These are phyloP conservation scores for Lepidurus couesii DNA, from an alignment of 1,140 invertebrate genomes.

Conservation along the genomic window DNA sequence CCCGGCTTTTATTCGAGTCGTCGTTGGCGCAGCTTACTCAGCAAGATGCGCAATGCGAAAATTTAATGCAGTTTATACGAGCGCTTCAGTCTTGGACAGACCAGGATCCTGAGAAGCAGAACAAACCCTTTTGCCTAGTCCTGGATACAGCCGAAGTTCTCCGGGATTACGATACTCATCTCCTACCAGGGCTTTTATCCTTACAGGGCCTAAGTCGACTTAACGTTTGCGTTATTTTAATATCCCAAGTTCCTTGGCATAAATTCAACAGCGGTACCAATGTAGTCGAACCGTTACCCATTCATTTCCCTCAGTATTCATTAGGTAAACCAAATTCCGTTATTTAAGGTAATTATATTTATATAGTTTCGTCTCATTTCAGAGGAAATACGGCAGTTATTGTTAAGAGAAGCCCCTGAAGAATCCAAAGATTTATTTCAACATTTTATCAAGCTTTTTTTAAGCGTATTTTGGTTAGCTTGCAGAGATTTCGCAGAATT, in stretches of 20 bases:
- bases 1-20: constrained; percentile 68
- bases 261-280: constrained; percentile 66
- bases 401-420: constrained; percentile 47
- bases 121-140: constrained; percentile 44
- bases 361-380: constrained; percentile 35
- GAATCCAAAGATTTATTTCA: constrained; percentile 43
- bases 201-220: constrained; percentile 64
- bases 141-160: constrained; percentile 75
- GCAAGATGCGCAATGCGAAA: constrained; percentile 56
- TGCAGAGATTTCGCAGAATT: constrained; percentile 76
- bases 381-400: constrained; percentile 68
- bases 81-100: constrained; percentile 43
- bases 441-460: constrained; percentile 67
- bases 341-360: constrained; percentile 25
- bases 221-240: constrained; percentile 68
- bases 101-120: constrained; percentile 10
- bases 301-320: constrained; percentile 75
- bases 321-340: constrained; percentile 47
- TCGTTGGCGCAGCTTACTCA: constrained; percentile 57
- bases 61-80: constrained; percentile 64
- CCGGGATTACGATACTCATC: constrained; percentile 56
- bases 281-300: constrained; percentile 62
- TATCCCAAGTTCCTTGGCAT: constrained; percentile 70
- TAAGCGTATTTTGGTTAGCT: constrained; percentile 70
- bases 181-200: constrained; percentile 62